Evolutionary conservation across 2,888 invertebrate genomes (phyloP).

Genomic region (Branchellion lobata): DNA sequence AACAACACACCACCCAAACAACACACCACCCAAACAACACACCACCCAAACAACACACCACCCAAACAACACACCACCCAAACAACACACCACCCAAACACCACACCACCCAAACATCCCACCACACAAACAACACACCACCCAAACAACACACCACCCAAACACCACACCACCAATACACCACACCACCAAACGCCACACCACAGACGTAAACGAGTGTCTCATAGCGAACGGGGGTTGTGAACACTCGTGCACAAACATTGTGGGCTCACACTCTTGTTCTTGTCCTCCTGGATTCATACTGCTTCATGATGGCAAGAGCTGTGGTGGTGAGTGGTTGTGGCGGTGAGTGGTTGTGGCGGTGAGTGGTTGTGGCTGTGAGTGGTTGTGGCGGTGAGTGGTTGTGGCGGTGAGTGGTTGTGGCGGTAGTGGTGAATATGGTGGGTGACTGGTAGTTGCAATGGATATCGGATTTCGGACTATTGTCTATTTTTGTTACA

Average conservation of each 20-base stretch:
- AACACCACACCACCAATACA: neutral
- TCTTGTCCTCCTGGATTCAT: neutral
- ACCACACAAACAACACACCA: neutral
- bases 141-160: neutral
- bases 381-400: no score
- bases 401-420: no score
- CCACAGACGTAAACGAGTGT: neutral
- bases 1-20: no score
- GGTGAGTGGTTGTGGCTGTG: neutral
- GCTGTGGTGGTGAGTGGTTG: neutral
- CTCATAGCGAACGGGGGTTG: neutral
- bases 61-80: neutral
- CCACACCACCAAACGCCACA: neutral
- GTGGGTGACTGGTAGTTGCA: no score
- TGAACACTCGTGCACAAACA: neutral
- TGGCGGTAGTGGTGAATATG: no score
- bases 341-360: neutral
- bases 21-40: no score
- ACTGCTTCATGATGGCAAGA: neutral
- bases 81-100: neutral
- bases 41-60: neutral
- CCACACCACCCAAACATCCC: neutral
- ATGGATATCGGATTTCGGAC: no score
- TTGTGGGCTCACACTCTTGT: neutral
- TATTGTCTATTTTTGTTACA: no score